Base-by-base conservation (phyloP, 2,888 invertebrate species). In the Rotaria macrura region DNA sequence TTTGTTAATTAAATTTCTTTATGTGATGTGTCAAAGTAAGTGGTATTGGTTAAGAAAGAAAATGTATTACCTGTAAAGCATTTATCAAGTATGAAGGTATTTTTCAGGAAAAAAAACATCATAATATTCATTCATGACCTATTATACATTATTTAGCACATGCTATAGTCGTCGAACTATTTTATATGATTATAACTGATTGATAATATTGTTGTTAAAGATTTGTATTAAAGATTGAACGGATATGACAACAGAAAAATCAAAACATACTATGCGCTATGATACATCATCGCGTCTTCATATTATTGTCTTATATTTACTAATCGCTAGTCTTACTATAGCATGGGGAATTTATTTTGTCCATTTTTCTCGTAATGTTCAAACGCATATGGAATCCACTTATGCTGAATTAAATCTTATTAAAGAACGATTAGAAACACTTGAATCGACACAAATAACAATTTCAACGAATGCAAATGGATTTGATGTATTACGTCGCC, bases 231-330 rank as follows among this genome's bases (percentile, higher is more conserved):
- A 29, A 47, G 14, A 47, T 47, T 47, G 10, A n/a, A n/a, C n/a
- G n/a, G n/a, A 29, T 29, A 65, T 65, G 65, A 65, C 34, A 20
- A 38, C 14, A 65, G 65, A 34, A 5, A 65, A 65, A 34, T 65
- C 65, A 7, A 29, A 34, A 7, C 65, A 20, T 17, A 65, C 34
- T 17, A 34, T 7, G 6, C 79, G 79, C 14, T 79, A 79, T 43
- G 79, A 79, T 43, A 79, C 79, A 79, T 43, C 79, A 43, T 79
- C 79, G 14, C 79, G 79, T 79, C 40, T 79, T n/a, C 79, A 79
- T 79, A 79, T 79, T 43, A 79, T 79, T n/a, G 43, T 79, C 6
- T 79, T 79, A 43, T 79, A 79, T 43, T 25, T 79, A 12, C 43
- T 79, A 10, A 40, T 79, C n/a, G 79, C 79, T 79, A 79, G 40